Percentiles rank a stretch among this genome's conserved stretches.
phyloP scores from a whole-genome alignment of 2,113 vertebrate species.

The Cheilinus undulatus region DNA sequence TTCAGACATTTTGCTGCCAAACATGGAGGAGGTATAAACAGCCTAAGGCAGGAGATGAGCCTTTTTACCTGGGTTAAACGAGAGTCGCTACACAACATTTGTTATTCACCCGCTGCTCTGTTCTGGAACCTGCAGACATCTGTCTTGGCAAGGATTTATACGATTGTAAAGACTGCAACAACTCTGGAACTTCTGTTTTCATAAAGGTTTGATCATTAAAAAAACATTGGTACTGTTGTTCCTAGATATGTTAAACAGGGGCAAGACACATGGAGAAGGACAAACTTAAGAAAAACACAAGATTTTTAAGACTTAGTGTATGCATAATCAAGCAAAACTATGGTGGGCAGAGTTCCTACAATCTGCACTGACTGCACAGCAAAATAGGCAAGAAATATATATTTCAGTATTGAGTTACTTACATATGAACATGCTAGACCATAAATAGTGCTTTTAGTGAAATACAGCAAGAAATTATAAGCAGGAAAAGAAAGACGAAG shows the following conservation, averaged over 20 bases:
- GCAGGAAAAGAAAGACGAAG: background rate
- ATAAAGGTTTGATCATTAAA: no score
- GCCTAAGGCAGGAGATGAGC: constrained; percentile 69
- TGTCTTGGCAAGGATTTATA: constrained; percentile 35
- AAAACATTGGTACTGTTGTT: background rate
- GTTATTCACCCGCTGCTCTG: constrained; percentile 51
- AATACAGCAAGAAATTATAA: background rate
- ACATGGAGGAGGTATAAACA: constrained; percentile 60
- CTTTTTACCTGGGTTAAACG: constrained; percentile 66
- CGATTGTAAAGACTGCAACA: constrained; percentile 23
- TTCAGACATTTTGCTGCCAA: constrained; percentile 59
- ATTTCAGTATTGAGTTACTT: no score
- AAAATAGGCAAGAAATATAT: no score
- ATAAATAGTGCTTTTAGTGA: no score
- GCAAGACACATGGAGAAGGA: no score
- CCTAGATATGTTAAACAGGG: background rate
- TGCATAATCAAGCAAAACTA: no score
- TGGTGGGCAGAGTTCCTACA: no score
- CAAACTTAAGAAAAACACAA: background rate
- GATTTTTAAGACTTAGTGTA: constrained; percentile 3
- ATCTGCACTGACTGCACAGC: no score
- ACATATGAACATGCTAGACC: no score
- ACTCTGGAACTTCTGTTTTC: constrained; percentile 4
- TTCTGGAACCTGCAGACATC: constrained; percentile 47
- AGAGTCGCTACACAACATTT: constrained; percentile 61